Conservation (phyloP, 2,113 vertebrate genomes). For the Chunga burmeisteri region DNA sequence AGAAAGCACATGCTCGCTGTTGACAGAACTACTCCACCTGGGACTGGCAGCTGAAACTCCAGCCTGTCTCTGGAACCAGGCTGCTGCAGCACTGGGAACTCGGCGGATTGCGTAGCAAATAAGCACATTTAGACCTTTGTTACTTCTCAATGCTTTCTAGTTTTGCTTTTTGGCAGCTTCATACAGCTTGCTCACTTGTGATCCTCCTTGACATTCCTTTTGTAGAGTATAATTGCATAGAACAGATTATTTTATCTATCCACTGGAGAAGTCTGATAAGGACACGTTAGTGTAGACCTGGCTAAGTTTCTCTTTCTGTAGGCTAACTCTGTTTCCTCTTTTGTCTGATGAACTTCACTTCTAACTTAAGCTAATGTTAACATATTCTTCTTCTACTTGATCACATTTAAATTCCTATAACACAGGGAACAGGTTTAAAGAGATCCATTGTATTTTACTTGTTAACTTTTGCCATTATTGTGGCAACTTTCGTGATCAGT, state of each 20-base stretch:
- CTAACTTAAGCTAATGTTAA: not conserved
- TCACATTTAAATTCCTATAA: not conserved
- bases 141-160: not conserved
- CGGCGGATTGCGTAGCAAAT: not conserved
- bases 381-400: not conserved
- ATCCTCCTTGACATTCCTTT: not conserved
- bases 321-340: not conserved
- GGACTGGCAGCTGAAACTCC: no score
- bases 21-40: no score
- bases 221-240: not conserved
- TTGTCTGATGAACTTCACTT: not conserved
- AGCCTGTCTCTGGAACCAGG: not conserved
- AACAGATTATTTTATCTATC: not conserved
- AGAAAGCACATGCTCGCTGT: fast-evolving
- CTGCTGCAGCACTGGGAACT: not conserved
- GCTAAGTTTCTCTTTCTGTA: not conserved
- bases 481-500: not conserved
- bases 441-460: not conserved
- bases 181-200: not conserved
- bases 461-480: not conserved
- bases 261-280: not conserved
- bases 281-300: not conserved
- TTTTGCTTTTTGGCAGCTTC: not conserved
- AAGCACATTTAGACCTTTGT: not conserved
- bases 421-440: not conserved